Evolutionary conservation across 2,888 invertebrate species (phyloP).

Genomic region (Caenorhabditis sp.): DNA sequence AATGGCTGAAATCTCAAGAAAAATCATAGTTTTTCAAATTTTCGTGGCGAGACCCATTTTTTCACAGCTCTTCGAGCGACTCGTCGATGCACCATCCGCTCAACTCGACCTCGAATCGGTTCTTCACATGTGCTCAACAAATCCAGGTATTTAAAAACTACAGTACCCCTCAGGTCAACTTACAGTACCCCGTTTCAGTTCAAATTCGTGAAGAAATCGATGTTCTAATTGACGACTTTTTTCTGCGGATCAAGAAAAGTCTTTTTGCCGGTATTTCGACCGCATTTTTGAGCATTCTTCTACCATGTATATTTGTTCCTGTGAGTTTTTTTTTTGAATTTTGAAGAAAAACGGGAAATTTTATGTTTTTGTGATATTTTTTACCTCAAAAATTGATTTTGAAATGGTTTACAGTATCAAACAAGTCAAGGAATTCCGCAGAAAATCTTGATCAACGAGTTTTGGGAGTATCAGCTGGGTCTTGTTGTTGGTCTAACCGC

Average conservation of each 20-base stretch:
- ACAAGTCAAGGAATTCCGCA: conserved; percentile 57
- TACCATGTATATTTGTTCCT: conserved; percentile 88
- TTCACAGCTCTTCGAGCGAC: conserved; percentile 37
- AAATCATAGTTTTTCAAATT: too few species aligned
- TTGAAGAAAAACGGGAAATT: too few species aligned
- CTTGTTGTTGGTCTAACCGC: conserved; percentile 76
- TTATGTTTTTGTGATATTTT: too few species aligned
- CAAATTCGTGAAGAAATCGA: conserved; percentile 83
- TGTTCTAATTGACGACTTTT: conserved; percentile 84
- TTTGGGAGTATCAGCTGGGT: conserved; percentile 57
- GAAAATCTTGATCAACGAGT: conserved; percentile 56
- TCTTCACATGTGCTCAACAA: conserved; percentile 59
- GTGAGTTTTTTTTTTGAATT: conserved; percentile 73
- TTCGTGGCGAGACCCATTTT: neutral
- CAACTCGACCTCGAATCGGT: conserved; percentile 58
- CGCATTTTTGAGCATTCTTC: conserved; percentile 86
- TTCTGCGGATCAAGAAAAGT: conserved; percentile 84
- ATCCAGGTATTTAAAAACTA: conserved; percentile 34
- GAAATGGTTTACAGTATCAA: conserved; percentile 50
- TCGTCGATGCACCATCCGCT: conserved; percentile 40
- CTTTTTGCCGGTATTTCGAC: conserved; percentile 84
- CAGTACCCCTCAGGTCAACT: too few species aligned
- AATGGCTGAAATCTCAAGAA: too few species aligned
- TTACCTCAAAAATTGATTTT: conserved; percentile 1
- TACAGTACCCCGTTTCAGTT: conserved; percentile 66